phyloP scores from a whole-genome alignment of 2,888 invertebrate species.

The Polymixis flavicincta region DNA sequence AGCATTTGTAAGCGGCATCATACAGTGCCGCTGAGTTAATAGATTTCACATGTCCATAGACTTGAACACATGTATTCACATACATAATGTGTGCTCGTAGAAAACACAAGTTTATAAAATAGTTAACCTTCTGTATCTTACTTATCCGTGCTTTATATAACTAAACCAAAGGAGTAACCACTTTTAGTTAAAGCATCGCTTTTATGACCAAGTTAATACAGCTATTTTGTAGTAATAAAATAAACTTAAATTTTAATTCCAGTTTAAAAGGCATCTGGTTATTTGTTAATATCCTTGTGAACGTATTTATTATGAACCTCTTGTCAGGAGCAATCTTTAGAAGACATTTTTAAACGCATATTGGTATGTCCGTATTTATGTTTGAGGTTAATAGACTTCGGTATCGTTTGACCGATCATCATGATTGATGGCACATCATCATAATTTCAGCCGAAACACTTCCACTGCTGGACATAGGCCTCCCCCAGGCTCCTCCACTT shows the following conservation, averaged over 20 bases:
- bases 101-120: neutral
- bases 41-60: neutral
- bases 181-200: slow-evolving; percentile 55
- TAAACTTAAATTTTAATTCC: slow-evolving; percentile 4
- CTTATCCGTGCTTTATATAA: slow-evolving; percentile 47
- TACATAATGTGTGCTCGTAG: too few species aligned
- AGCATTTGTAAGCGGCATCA: neutral
- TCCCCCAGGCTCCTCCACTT: too few species aligned
- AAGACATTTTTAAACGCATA: neutral
- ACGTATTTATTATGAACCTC: neutral
- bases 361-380: neutral
- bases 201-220: slow-evolving; percentile 53
- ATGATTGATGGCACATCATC: neutral
- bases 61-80: too few species aligned
- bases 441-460: too few species aligned
- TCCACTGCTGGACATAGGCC: too few species aligned
- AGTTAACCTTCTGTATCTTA: slow-evolving; percentile 22
- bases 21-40: neutral
- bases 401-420: neutral
- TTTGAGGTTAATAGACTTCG: neutral
- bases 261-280: slow-evolving; percentile 20
- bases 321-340: too few species aligned
- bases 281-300: neutral
- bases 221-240: slow-evolving; percentile 31
- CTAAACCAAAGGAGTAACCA: slow-evolving; percentile 65